A percentile compares a stretch with the other conserved stretches of the same genome.
Evolutionary conservation across 2,113 vertebrate species (phyloP).

Genomic region (Noctilio leporinus): DNA sequence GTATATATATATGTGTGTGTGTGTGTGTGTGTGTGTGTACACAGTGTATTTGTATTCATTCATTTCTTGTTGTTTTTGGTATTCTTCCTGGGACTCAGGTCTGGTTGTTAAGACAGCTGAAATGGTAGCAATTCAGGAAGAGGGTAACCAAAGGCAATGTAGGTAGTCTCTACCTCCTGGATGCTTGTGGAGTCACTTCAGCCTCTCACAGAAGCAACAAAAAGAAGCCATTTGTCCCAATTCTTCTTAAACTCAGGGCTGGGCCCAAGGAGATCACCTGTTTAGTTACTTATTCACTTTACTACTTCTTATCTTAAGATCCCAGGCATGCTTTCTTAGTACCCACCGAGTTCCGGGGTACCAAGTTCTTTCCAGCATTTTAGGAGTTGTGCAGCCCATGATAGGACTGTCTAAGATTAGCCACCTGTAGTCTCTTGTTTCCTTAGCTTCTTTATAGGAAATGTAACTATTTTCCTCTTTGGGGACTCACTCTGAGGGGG

Average conservation of each 20-base stretch:
- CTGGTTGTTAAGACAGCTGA: neutral
- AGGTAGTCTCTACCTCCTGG: neutral
- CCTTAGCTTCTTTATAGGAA: neutral
- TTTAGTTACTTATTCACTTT: neutral
- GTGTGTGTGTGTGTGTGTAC: too few species aligned
- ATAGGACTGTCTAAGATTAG: neutral
- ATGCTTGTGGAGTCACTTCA: neutral
- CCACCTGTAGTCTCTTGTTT: neutral
- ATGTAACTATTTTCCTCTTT: neutral
- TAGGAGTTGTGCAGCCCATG: neutral
- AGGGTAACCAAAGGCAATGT: neutral
- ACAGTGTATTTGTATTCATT: neutral
- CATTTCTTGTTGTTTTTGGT: neutral
- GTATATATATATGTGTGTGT: neutral
- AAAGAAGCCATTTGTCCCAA: neutral
- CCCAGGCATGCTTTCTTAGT: neutral
- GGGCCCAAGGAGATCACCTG: neutral
- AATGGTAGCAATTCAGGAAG: neutral
- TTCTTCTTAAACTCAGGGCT: neutral
- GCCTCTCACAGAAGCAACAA: neutral
- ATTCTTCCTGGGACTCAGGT: neutral
- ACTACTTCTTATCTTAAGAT: neutral
- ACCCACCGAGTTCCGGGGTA: neutral
- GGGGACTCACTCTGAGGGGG: neutral
- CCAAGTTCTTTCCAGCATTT: neutral